phyloP scores from a whole-genome alignment of 2,888 invertebrate species.

The Apamea anceps region DNA sequence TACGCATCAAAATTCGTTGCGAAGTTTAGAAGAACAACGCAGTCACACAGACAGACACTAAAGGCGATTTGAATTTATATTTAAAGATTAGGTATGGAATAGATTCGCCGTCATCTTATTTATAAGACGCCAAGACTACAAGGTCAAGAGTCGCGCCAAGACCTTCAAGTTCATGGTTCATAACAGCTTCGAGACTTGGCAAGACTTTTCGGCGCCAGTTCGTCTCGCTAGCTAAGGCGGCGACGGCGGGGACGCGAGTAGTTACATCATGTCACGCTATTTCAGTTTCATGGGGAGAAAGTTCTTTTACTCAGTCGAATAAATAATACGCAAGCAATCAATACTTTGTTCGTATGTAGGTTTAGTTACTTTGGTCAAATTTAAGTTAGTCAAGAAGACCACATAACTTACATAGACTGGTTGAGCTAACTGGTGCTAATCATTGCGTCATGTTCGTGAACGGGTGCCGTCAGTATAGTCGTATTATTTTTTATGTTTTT shows the following conservation, averaged over 20 bases:
- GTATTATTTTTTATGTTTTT: no score
- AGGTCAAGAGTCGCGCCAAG: conserved; percentile 56
- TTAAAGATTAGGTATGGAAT: background rate
- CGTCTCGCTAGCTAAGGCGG: conserved; percentile 41
- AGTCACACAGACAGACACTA: background rate
- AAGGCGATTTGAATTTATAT: background rate
- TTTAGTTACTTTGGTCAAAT: background rate
- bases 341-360: conserved; percentile 1
- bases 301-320: background rate
- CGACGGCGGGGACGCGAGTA: conserved; percentile 3
- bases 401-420: background rate
- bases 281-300: conserved; percentile 19
- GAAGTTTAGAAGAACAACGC: background rate
- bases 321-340: background rate
- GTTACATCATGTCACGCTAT: background rate
- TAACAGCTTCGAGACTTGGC: conserved; percentile 58
- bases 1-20: no score
- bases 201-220: conserved; percentile 51
- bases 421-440: background rate
- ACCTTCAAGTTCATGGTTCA: conserved; percentile 61
- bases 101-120: conserved; percentile 23
- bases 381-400: background rate
- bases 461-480: no score
- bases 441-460: no score
- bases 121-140: conserved; percentile 37